Conservation (phyloP, 2,797 vertebrate species). For the Sebastes oblongus region DNA sequence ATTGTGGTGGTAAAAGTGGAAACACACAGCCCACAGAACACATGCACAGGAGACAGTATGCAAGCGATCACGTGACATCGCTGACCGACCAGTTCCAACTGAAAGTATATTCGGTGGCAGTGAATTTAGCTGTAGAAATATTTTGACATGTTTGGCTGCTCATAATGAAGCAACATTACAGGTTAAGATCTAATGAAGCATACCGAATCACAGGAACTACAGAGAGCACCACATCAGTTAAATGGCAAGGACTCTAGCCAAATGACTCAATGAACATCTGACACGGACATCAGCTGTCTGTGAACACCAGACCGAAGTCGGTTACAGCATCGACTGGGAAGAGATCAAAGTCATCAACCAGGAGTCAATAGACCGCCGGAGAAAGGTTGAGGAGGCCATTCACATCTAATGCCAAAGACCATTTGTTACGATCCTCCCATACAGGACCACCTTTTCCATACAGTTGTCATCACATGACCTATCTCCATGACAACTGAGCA, state of each 20-base stretch:
- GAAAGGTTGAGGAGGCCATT: not conserved
- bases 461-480: not conserved
- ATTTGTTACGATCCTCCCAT: not conserved
- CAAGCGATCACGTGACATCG: not conserved
- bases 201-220: not conserved
- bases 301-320: not conserved
- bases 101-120: not conserved
- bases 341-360: not conserved
- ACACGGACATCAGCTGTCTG: not conserved
- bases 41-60: slow-evolving; percentile 18
- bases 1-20: slow-evolving; percentile 21
- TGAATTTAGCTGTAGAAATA: not conserved
- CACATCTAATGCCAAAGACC: not conserved
- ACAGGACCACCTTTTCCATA: not conserved
- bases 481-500: not conserved
- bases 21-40: slow-evolving; percentile 38
- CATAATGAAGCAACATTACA: not conserved
- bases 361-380: not conserved
- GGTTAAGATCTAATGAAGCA: not conserved
- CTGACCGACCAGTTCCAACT: not conserved
- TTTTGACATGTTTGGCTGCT: slow-evolving; percentile 1
- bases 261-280: not conserved
- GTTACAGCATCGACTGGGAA: not conserved
- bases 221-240: not conserved
- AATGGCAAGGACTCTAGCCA: not conserved